Percentiles rank a stretch among this genome's conserved stretches.
phyloP scores from a whole-genome alignment of 2,113 vertebrate genomes.

The Miniopterus natalensis region DNA sequence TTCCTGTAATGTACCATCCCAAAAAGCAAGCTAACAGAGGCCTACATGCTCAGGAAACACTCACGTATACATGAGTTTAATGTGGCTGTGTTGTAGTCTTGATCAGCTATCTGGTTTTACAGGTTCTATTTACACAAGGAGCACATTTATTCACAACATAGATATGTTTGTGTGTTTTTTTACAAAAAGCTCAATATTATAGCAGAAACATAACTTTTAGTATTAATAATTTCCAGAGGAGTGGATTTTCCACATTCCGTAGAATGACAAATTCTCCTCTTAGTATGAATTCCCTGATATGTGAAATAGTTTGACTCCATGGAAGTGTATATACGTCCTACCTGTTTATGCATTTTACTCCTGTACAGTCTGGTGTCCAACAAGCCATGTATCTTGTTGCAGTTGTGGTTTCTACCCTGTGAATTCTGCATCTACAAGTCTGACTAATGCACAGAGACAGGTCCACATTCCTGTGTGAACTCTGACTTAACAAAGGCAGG shows the following conservation, averaged over 20 bases:
- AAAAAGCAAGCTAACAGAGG: neutral
- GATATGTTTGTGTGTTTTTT: neutral
- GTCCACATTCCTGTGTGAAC: neutral
- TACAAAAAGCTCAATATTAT: neutral
- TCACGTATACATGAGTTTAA: neutral
- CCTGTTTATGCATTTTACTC: neutral
- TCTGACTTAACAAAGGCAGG: neutral
- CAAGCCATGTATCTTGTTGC: neutral
- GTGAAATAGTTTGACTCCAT: neutral
- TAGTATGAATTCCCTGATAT: slow-evolving; percentile 58
- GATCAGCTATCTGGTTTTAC: neutral
- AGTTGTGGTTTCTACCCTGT: neutral
- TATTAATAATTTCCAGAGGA: slow-evolving; percentile 28
- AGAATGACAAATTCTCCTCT: neutral
- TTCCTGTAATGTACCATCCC: neutral
- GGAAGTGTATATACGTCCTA: neutral
- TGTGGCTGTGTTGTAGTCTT: neutral
- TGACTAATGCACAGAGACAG: neutral
- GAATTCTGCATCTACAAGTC: neutral
- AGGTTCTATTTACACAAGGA: slow-evolving; percentile 10
- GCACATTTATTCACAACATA: neutral
- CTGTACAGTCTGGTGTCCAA: neutral
- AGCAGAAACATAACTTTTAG: slow-evolving; percentile 1
- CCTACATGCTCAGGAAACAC: neutral
- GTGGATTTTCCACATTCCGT: neutral